Conservation (phyloP, 2,888 invertebrate species). For the Ophioninae sp. region DNA sequence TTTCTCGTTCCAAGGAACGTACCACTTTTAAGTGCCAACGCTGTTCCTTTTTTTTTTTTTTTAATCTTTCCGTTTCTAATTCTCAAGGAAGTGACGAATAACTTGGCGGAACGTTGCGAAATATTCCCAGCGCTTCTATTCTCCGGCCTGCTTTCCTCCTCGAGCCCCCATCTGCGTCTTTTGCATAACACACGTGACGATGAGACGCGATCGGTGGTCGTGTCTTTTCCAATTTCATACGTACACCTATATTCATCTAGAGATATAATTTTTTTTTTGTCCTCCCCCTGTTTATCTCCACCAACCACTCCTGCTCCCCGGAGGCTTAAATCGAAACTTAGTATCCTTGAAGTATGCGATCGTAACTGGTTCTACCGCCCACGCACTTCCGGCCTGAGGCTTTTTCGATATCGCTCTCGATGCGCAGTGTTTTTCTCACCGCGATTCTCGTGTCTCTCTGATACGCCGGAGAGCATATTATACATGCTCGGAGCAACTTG, state of each 20-base stretch:
- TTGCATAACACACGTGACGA: neutral
- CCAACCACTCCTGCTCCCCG: slow-evolving; percentile 19
- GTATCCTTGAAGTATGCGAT: slow-evolving; percentile 48
- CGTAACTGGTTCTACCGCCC: slow-evolving; percentile 60
- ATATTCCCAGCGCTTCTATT: slow-evolving; percentile 31
- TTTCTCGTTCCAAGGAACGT: neutral
- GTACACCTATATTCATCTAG: neutral
- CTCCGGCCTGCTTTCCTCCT: neutral
- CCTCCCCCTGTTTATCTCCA: slow-evolving; percentile 8
- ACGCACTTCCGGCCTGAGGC: slow-evolving; percentile 61
- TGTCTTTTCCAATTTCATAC: neutral
- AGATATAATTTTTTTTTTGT: neutral
- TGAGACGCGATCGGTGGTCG: neutral
- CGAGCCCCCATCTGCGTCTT: neutral
- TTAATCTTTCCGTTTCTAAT: neutral
- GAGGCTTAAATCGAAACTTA: slow-evolving; percentile 8
- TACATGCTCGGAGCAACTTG: neutral
- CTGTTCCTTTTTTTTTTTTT: neutral
- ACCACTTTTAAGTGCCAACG: neutral
- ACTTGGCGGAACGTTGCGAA: slow-evolving; percentile 17
- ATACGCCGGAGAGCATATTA: slow-evolving; percentile 13
- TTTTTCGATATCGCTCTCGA: slow-evolving; percentile 48
- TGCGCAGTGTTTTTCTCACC: slow-evolving; percentile 36
- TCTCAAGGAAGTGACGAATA: slow-evolving; percentile 32
- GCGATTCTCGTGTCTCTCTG: slow-evolving; percentile 2